phyloP scores from a whole-genome alignment of 2,797 vertebrate genomes.

The Cercopithecus neglectus region DNA sequence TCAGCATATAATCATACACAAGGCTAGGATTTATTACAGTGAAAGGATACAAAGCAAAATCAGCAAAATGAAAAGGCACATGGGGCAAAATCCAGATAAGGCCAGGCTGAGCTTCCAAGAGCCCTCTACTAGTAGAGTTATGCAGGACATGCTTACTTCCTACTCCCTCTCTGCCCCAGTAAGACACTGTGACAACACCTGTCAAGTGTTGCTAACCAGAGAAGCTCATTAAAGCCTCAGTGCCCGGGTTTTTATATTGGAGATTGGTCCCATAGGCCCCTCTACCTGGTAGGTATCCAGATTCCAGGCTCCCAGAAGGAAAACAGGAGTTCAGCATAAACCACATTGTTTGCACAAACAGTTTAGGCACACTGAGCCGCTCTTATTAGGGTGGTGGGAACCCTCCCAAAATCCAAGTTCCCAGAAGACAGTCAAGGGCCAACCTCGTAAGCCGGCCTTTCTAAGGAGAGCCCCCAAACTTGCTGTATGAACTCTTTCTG shows the following conservation, averaged over 20 bases:
- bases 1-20: background rate
- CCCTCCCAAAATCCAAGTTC: background rate
- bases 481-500: background rate
- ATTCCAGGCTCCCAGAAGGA: background rate
- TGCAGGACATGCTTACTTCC: background rate
- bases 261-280: background rate
- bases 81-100: background rate
- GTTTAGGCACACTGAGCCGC: background rate
- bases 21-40: background rate
- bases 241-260: background rate
- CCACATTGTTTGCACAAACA: background rate
- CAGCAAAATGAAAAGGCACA: background rate
- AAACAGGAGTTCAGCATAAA: background rate
- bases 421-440: background rate
- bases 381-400: background rate
- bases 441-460: background rate
- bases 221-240: background rate
- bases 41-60: slow-evolving; percentile 7
- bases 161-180: background rate
- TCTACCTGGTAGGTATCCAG: background rate
- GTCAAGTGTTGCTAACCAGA: background rate
- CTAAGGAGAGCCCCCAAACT: background rate
- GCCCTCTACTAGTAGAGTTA: background rate
- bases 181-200: background rate
- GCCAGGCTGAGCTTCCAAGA: background rate